Evolutionary conservation across 2,888 invertebrate genomes (phyloP).

Genomic region (Andrena flavipes): DNA sequence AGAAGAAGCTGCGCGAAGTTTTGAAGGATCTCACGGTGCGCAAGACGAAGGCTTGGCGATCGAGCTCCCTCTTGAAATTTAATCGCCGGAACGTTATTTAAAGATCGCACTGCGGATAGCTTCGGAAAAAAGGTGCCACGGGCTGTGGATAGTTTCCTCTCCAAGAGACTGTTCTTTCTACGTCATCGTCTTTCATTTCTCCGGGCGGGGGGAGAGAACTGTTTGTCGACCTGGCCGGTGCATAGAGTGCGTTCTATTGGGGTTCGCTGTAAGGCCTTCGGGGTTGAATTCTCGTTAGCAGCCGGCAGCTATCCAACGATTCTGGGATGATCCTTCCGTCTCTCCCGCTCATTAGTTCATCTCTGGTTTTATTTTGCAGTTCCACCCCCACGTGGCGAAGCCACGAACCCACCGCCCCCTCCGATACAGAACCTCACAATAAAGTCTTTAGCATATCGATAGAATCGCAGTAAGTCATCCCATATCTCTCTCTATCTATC

Average conservation of each 20-base stretch:
- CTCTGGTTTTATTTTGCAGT: constrained; percentile 77
- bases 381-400: constrained; percentile 76
- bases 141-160: neutral
- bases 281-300: neutral
- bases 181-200: constrained; percentile 31
- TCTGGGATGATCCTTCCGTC: constrained; percentile 15
- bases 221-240: constrained; percentile 14
- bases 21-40: neutral
- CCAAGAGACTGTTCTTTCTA: constrained; percentile 24
- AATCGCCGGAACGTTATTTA: no score
- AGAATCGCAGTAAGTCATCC: constrained; percentile 79
- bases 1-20: neutral
- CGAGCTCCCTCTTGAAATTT: no score
- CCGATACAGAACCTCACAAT: constrained; percentile 78
- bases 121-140: neutral
- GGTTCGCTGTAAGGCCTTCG: neutral
- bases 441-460: constrained; percentile 80
- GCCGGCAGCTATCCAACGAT: constrained; percentile 6
- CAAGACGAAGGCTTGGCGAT: neutral
- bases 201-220: neutral
- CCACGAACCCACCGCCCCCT: constrained; percentile 76
- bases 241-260: constrained; percentile 6
- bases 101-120: neutral
- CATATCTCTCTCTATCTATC: constrained; percentile 2
- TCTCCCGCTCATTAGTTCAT: constrained; percentile 57